These are phyloP conservation scores for Pangasius krempfi DNA, from an alignment of 2,797 vertebrate species.

Conservation along the genomic window DNA sequence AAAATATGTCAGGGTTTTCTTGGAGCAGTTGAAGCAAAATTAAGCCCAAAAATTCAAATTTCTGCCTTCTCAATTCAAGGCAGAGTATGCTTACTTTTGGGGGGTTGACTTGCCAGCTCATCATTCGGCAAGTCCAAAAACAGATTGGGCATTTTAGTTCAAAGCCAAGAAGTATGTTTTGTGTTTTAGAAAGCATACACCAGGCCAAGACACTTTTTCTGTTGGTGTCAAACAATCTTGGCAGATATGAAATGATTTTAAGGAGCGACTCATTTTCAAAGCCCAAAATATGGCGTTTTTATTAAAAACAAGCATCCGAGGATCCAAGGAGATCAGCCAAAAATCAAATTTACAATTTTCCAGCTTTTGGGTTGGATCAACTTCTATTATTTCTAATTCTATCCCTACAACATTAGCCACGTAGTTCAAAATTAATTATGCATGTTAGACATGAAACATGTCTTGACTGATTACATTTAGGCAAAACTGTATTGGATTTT, in stretches of 20 bases:
- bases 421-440: background rate
- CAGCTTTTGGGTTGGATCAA: background rate
- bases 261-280: background rate
- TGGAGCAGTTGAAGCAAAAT: background rate
- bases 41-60: background rate
- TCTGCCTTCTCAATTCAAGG: background rate
- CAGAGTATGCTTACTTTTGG: background rate
- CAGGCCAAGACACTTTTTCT: background rate
- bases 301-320: background rate
- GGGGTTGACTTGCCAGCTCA: background rate
- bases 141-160: slow-evolving; percentile 6
- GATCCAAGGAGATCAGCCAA: background rate
- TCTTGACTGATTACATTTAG: background rate
- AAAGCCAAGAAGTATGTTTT: background rate
- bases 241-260: slow-evolving; percentile 1
- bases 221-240: background rate
- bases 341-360: background rate
- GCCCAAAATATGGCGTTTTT: slow-evolving; percentile 4
- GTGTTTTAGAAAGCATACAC: slow-evolving; percentile 8
- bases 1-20: slow-evolving; percentile 6
- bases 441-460: background rate
- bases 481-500: background rate
- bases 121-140: slow-evolving; percentile 4
- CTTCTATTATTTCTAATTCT: background rate
- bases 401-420: background rate